Percentiles rank a stretch among this genome's conserved stretches.
phyloP scores from a whole-genome alignment of 2,797 vertebrate species.

The Anabacerthia variegaticeps region DNA sequence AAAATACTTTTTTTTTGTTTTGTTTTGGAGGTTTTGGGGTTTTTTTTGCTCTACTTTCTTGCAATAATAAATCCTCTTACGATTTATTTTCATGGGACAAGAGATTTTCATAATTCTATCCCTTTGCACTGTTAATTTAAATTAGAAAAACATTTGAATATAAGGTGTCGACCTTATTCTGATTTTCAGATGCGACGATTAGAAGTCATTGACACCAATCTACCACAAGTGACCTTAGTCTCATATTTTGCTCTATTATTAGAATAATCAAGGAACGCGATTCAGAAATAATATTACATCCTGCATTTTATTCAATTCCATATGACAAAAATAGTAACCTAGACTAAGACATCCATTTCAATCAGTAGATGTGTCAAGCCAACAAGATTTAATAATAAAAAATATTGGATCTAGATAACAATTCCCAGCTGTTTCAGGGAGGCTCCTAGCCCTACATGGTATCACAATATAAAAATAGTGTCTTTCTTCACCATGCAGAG shows the following conservation, averaged over 20 bases:
- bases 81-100: slow-evolving; percentile 18
- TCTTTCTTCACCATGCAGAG: slow-evolving; percentile 80
- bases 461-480: slow-evolving; percentile 83
- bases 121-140: slow-evolving; percentile 5
- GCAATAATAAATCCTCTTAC: not conserved
- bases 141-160: slow-evolving; percentile 45
- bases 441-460: slow-evolving; percentile 74
- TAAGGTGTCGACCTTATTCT: not conserved
- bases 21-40: not conserved
- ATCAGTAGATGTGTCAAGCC: slow-evolving; percentile 80
- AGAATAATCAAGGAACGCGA: slow-evolving; percentile 74
- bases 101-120: slow-evolving; percentile 11
- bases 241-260: slow-evolving; percentile 3
- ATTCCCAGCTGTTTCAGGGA: slow-evolving; percentile 73
- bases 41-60: not conserved
- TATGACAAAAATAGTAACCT: slow-evolving; percentile 84
- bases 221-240: not conserved
- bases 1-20: not conserved
- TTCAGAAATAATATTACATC: slow-evolving; percentile 79
- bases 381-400: slow-evolving; percentile 83
- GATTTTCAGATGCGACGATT: not conserved
- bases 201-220: slow-evolving; percentile 29
- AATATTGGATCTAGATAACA: slow-evolving; percentile 81
- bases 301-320: slow-evolving; percentile 84
- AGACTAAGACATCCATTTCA: slow-evolving; percentile 84